Evolutionary conservation across 1,140 invertebrate species (phyloP).

Genomic region (Tetranychus cinnabarinus): DNA sequence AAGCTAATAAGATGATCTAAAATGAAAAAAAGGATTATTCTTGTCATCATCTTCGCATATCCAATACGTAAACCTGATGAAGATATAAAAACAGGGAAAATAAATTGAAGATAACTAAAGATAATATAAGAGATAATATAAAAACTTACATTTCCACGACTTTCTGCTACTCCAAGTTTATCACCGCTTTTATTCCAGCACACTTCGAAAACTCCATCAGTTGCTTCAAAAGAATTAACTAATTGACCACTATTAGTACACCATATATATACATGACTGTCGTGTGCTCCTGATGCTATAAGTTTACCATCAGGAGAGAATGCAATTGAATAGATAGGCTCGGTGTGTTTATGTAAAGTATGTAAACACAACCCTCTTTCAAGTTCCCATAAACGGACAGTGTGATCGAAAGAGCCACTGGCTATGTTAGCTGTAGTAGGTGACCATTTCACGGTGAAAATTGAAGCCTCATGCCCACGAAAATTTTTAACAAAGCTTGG

Average conservation of each 20-base stretch:
- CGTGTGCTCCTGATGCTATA: constrained; percentile 90
- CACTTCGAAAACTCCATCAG: constrained; percentile 95
- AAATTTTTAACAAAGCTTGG: constrained; percentile 88
- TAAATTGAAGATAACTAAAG: too few relatives aligned
- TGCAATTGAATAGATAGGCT: constrained; percentile 55
- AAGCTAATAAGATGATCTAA: too few relatives aligned
- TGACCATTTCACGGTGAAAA: constrained; percentile 98
- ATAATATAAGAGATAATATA: too few relatives aligned
- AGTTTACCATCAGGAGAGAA: constrained; percentile 57
- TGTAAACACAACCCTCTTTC: constrained; percentile 84
- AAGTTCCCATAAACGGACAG: constrained; percentile 83
- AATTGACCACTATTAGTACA: constrained; percentile 83
- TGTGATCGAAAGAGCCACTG: constrained; percentile 86
- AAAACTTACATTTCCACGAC: constrained; percentile 57
- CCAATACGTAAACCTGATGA: too few relatives aligned
- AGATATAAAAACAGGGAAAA: too few relatives aligned
- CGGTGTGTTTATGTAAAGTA: constrained; percentile 85
- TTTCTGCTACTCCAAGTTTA: constrained; percentile 94
- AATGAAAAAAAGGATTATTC: too few relatives aligned
- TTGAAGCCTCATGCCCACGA: constrained; percentile 93
- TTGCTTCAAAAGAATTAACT: constrained; percentile 90
- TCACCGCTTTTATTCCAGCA: constrained; percentile 97
- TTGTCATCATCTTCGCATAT: too few relatives aligned
- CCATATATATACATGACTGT: constrained; percentile 99
- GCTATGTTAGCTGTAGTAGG: constrained; percentile 87